Base-by-base conservation (phyloP, 2,113 vertebrate species). In the Silurus glanis region DNA sequence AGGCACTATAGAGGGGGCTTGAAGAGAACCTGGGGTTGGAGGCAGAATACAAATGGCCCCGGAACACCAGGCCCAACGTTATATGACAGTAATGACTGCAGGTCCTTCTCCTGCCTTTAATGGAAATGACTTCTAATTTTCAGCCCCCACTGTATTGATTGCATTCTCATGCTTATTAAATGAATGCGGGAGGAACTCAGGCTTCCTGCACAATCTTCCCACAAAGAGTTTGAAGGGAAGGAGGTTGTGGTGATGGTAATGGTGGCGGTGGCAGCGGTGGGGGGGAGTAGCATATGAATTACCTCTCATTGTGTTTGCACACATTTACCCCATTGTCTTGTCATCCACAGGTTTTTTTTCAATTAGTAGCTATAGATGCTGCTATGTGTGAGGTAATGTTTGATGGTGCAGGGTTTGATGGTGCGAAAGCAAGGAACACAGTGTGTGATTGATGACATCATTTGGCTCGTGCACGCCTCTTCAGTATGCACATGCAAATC, bases 61-160 rank as follows among this genome's bases (percentile, higher is more conserved):
- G 89, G 86, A 86, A 88, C 91, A 89, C 88, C 89, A 55, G 85
- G 88, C 89, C 89, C 90, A 89, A 86, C 88, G 89, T 91, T 90
- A 89, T 91, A 91, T 91, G 90, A 91, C 92, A 91, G 92, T 94
- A 95, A 93, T 93, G 94, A 94, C 92, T 93, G 90, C 92, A 91
- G 91, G 91, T 90, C 66, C 92, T 13, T 92, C 93, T 91, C 91
- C 86, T 88, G 89, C 89, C 92, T 91, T 91, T 93, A 94, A 95
- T 94, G 93, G 94, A 94, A 94, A 95, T 93, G 92, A 95, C 94
- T 94, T 93, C 93, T 94, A 94, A 94, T 94, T 94, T 93, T 93
- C 91, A 47, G 88, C 91, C 91, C 37, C 37, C 92, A 89, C 91
- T 93, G 91, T 94, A 94, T 94, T 93, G 94, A 95, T 95, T 94